phyloP scores from a whole-genome alignment of 1,140 invertebrate genomes.

The Araneus ventricosus region DNA sequence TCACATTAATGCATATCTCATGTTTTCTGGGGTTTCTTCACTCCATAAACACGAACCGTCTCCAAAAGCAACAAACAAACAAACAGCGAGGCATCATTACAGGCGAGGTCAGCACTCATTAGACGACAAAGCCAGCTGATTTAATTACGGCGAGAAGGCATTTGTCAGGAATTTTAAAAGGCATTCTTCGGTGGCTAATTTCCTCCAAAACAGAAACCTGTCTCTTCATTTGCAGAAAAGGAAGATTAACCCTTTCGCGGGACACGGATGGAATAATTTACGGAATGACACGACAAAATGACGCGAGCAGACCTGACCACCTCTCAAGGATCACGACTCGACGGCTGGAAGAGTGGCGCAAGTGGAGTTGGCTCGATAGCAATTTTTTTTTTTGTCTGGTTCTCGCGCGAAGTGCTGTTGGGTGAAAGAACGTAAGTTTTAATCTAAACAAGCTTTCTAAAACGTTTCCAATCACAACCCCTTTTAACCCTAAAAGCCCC shows the following conservation, averaged over 20 bases:
- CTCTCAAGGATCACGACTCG: not conserved
- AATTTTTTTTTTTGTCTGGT: too few species aligned
- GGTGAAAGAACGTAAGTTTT: too few species aligned
- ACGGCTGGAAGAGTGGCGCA: not conserved
- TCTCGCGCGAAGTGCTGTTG: too few species aligned
- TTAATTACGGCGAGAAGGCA: slow-evolving; percentile 1
- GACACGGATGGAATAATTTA: not conserved
- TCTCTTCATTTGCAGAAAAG: slow-evolving; percentile 25
- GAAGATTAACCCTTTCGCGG: not conserved
- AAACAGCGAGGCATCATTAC: not conserved
- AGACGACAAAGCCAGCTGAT: slow-evolving; percentile 5
- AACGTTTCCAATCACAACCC: too few species aligned
- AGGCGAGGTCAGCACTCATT: not conserved
- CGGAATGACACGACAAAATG: not conserved
- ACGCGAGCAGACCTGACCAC: not conserved
- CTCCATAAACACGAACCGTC: too few species aligned
- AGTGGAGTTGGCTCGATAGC: not conserved
- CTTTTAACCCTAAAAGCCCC: too few species aligned
- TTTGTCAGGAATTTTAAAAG: not conserved
- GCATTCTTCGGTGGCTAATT: slow-evolving; percentile 5
- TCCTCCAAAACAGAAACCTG: slow-evolving; percentile 25
- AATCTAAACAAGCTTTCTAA: too few species aligned
- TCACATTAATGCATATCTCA: too few species aligned
- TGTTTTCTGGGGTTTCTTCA: too few species aligned
- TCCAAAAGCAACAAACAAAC: too few species aligned